phyloP scores from a whole-genome alignment of 2,113 vertebrate species.

The Puntigrus tetrazona region DNA sequence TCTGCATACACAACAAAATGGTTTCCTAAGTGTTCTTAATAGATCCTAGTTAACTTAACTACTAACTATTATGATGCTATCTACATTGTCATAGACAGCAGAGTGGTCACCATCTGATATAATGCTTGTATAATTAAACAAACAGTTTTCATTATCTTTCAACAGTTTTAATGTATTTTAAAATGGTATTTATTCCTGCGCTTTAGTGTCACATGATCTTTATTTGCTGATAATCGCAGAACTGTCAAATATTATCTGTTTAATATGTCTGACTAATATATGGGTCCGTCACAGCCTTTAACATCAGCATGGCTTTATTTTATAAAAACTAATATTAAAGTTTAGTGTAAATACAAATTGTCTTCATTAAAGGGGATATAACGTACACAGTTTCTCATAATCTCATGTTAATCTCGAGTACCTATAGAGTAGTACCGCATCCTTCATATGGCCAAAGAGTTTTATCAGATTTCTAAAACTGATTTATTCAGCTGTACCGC shows the following conservation, averaged over 20 bases:
- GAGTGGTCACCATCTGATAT: neutral
- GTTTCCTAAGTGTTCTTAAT: neutral
- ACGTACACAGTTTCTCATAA: too few species aligned
- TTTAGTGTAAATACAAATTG: neutral
- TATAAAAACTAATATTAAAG: neutral
- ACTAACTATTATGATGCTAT: neutral
- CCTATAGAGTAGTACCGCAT: too few species aligned
- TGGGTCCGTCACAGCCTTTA: slow-evolving; percentile 6
- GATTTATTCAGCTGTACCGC: too few species aligned
- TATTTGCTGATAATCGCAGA: neutral
- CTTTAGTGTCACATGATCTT: neutral
- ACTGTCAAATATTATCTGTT: neutral
- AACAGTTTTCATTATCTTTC: too few species aligned
- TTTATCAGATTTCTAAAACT: too few species aligned
- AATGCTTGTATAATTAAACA: too few species aligned
- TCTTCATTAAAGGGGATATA: neutral
- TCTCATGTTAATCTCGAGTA: too few species aligned
- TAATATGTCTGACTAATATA: neutral
- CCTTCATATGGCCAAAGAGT: too few species aligned
- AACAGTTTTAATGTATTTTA: too few species aligned
- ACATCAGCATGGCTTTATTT: slow-evolving; percentile 38
- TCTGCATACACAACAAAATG: neutral
- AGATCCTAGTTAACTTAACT: neutral
- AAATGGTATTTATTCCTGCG: neutral
- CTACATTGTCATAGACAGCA: neutral